These are phyloP conservation scores for Ictalurus punctatus DNA, from an alignment of 2,113 vertebrate genomes.

Conservation along the genomic window DNA sequence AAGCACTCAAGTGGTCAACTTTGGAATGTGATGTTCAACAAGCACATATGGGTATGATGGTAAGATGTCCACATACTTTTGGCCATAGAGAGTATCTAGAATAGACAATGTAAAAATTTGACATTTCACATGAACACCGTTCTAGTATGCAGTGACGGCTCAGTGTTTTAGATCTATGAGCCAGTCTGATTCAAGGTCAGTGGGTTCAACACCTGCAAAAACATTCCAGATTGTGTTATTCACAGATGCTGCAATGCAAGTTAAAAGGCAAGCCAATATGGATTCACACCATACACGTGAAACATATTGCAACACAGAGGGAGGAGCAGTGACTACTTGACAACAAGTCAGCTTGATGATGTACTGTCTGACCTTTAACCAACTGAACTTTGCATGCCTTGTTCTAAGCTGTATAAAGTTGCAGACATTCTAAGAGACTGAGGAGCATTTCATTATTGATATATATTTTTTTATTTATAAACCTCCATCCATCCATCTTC, in stretches of 20 bases:
- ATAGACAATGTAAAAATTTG: neutral
- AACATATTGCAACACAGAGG: neutral
- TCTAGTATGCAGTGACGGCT: neutral
- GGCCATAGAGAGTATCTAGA: neutral
- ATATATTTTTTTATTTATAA: neutral
- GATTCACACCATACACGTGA: neutral
- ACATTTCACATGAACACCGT: neutral
- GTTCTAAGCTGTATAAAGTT: neutral
- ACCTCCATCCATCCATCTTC: neutral
- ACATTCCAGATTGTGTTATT: neutral
- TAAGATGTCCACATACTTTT: neutral
- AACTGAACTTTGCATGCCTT: neutral
- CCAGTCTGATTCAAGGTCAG: neutral
- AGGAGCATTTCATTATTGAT: neutral
- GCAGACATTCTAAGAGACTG: neutral
- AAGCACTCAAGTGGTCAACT: neutral
- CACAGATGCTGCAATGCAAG: neutral
- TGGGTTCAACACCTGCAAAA: neutral
- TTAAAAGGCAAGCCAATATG: neutral
- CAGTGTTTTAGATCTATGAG: neutral
- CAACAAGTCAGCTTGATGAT: neutral
- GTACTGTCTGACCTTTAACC: neutral
- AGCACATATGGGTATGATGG: neutral
- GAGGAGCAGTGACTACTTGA: neutral
- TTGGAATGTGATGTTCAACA: neutral